Conservation (phyloP, 2,888 invertebrate genomes). For the Drosophila histrio region DNA sequence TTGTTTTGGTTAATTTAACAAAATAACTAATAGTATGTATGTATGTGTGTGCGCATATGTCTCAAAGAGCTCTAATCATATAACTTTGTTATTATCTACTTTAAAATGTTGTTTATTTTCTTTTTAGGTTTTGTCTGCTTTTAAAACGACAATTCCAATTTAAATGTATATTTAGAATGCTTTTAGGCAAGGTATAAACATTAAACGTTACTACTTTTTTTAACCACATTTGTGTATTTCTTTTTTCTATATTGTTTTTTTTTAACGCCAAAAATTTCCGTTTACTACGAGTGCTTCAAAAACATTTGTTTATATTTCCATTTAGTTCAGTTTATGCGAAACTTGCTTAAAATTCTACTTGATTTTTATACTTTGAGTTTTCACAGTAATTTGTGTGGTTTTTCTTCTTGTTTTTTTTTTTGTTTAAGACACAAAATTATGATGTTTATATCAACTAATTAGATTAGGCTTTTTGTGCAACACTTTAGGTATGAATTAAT, state of each 20-base stretch:
- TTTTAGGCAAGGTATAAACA: conserved; percentile 58
- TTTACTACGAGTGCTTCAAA: conserved; percentile 60
- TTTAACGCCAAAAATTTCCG: conserved; percentile 53
- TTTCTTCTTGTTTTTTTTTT: conserved; percentile 16
- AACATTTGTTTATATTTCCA: conserved; percentile 29
- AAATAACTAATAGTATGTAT: conserved; percentile 11
- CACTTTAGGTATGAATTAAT: conserved; percentile 49
- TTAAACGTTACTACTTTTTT: conserved; percentile 63
- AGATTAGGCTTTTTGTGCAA: conserved; percentile 52
- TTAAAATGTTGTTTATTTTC: conserved; percentile 30
- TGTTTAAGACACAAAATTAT: conserved; percentile 12
- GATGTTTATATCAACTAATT: conserved; percentile 50
- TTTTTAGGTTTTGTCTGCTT: conserved; percentile 31
- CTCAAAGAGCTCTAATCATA: conserved; percentile 56
- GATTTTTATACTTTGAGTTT: conserved; percentile 57
- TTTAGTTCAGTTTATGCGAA: conserved; percentile 29
- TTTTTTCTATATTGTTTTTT: conserved; percentile 19
- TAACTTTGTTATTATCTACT: conserved; percentile 43
- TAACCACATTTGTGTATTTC: conserved; percentile 57
- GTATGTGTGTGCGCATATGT: conserved; percentile 33
- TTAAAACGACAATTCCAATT: conserved; percentile 32
- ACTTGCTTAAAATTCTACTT: conserved; percentile 37
- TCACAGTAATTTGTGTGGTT: conserved; percentile 73
- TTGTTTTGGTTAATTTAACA: not conserved
- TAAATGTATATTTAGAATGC: conserved; percentile 53